Percentiles rank a stretch among this genome's conserved stretches.
Conservation (phyloP, 2,797 vertebrate genomes). For the Scarus forsteni region DNA sequence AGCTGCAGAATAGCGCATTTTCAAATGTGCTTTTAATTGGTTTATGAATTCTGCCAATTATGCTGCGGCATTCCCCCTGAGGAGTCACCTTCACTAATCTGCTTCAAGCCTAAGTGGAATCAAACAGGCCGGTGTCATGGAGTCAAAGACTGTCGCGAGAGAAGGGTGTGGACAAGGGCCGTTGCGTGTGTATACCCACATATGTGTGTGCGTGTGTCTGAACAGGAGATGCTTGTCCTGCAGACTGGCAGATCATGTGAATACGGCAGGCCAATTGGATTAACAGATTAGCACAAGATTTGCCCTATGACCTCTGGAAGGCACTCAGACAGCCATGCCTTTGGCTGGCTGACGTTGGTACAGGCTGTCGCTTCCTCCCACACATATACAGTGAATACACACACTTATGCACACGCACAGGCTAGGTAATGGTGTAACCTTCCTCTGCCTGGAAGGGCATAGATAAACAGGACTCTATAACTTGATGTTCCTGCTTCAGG, state of each 20-base stretch:
- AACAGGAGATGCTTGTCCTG: conserved; percentile 63
- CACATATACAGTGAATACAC: conserved; percentile 42
- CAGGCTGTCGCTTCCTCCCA: conserved; percentile 55
- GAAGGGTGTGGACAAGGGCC: conserved; percentile 47
- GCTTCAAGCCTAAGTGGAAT: conserved; percentile 77
- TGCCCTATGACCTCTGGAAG: conserved; percentile 80
- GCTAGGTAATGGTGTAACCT: conserved; percentile 47
- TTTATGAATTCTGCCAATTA: conserved; percentile 85
- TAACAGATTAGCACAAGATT: conserved; percentile 84
- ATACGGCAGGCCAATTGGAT: conserved; percentile 83
- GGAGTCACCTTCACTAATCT: conserved; percentile 86
- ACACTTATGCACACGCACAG: conserved; percentile 19
- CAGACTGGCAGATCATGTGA: conserved; percentile 81
- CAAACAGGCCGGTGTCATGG: conserved; percentile 72
- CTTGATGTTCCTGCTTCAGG: conserved; percentile 67
- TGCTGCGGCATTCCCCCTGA: conserved; percentile 73
- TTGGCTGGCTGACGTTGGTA: conserved; percentile 68
- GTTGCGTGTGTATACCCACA: conserved; percentile 29
- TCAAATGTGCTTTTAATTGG: conserved; percentile 82
- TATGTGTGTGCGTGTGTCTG: conserved; percentile 35
- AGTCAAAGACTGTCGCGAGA: conserved; percentile 64
- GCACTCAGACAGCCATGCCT: conserved; percentile 70
- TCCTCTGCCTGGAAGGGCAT: conserved; percentile 64
- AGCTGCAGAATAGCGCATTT: conserved; percentile 69
- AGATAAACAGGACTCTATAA: conserved; percentile 68